These are phyloP conservation scores for Triplophysa rosa DNA, from an alignment of 2,113 vertebrate genomes.

Conservation along the genomic window DNA sequence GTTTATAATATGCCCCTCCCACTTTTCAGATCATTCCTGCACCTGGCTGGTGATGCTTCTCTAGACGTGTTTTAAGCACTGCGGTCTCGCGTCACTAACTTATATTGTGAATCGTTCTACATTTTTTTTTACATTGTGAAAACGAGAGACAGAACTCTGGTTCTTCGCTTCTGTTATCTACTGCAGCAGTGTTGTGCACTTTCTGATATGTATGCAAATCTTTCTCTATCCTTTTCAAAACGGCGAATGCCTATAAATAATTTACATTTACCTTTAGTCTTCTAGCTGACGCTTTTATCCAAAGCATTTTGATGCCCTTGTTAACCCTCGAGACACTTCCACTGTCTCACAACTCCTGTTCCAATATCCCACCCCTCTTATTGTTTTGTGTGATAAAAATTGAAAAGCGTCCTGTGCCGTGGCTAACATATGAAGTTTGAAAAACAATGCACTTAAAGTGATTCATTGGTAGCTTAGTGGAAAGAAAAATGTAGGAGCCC, in stretches of 20 bases:
- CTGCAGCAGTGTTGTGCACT: conserved; percentile 2
- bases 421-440: conserved; percentile 30
- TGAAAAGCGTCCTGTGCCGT: conserved; percentile 6
- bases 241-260: conserved; percentile 4
- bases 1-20: too few relatives aligned
- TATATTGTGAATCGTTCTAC: conserved; percentile 5
- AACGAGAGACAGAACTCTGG: background rate
- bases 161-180: background rate
- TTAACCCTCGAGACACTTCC: conserved; percentile 6
- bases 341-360: background rate
- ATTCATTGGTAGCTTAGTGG: conserved; percentile 17
- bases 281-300: too few relatives aligned
- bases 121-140: too few relatives aligned
- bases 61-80: background rate
- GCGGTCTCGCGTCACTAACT: background rate
- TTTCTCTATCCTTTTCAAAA: background rate
- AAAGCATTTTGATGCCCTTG: background rate
- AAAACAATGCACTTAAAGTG: conserved; percentile 49
- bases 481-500: background rate
- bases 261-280: too few relatives aligned
- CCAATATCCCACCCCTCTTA: background rate
- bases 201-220: conserved; percentile 47
- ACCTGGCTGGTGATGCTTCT: too few relatives aligned
- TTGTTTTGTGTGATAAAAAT: conserved; percentile 37
- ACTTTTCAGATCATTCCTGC: too few relatives aligned